These are phyloP conservation scores for Trichomalopsis sarcophagae DNA, from an alignment of 1,140 invertebrate species.

Conservation along the genomic window DNA sequence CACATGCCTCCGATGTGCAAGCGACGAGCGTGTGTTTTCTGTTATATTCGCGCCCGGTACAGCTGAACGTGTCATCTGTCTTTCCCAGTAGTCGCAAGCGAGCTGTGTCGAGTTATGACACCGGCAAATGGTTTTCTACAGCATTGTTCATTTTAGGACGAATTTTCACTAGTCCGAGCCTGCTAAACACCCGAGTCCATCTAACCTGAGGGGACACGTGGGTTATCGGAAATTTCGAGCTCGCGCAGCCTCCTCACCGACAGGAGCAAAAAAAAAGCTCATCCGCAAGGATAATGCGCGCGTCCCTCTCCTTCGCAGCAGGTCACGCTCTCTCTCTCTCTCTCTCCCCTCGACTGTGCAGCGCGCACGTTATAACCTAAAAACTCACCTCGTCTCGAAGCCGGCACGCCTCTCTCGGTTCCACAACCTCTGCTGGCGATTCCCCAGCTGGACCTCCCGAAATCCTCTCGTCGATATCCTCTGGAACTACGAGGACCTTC, in stretches of 20 bases:
- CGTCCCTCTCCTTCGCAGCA: neutral
- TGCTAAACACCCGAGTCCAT: neutral
- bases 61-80: neutral
- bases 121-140: no score
- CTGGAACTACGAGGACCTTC: neutral
- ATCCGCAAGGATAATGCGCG: neutral
- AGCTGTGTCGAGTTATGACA: neutral
- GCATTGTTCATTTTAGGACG: no score
- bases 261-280: neutral
- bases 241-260: no score
- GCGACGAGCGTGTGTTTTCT: neutral
- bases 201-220: constrained; percentile 1
- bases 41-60: neutral
- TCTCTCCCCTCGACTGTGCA: neutral
- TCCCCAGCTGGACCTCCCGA: neutral
- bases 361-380: constrained; percentile 18
- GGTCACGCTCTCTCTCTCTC: neutral
- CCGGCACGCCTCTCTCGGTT: neutral
- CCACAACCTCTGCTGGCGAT: neutral
- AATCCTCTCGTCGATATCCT: neutral
- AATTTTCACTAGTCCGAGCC: neutral
- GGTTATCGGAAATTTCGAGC: neutral
- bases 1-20: neutral
- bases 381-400: constrained; percentile 6
- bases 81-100: neutral